These are phyloP conservation scores for Proisotoma minuta DNA, from an alignment of 2,888 invertebrate genomes.

Conservation along the genomic window DNA sequence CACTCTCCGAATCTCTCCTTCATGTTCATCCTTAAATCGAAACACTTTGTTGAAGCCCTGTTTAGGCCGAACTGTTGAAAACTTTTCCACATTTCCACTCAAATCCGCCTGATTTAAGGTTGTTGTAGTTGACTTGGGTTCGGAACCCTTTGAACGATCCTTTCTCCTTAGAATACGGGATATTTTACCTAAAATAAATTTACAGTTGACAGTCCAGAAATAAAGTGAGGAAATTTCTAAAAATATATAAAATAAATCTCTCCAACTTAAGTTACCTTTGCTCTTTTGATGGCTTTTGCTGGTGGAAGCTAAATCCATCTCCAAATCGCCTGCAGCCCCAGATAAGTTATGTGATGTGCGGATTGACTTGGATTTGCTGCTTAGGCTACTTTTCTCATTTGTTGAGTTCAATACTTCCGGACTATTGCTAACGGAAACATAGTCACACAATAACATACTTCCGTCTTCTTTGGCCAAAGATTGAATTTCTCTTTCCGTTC, in stretches of 20 bases:
- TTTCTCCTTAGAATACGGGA: conserved; percentile 31
- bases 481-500: conserved; percentile 38
- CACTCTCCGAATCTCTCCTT: conserved; percentile 33
- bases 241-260: too few species aligned
- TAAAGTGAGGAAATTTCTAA: not conserved
- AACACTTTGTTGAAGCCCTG: conserved; percentile 34
- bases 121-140: not conserved
- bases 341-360: not conserved
- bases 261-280: not conserved
- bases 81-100: not conserved
- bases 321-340: not conserved
- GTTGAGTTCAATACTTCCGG: conserved; percentile 13
- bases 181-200: conserved; percentile 31
- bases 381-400: not conserved
- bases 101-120: not conserved
- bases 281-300: not conserved
- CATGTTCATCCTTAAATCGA: conserved; percentile 40
- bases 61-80: too few species aligned
- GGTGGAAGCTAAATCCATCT: not conserved
- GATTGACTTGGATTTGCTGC: conserved; percentile 3
- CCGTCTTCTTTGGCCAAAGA: conserved; percentile 34
- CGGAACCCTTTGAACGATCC: not conserved
- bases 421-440: conserved; percentile 12
- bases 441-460: conserved; percentile 36
- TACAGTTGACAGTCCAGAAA: not conserved